Evolutionary conservation across 2,797 vertebrate species (phyloP), one percentile per base, ranked within the genome.

Genomic region (Oreortyx pictus): DNA sequence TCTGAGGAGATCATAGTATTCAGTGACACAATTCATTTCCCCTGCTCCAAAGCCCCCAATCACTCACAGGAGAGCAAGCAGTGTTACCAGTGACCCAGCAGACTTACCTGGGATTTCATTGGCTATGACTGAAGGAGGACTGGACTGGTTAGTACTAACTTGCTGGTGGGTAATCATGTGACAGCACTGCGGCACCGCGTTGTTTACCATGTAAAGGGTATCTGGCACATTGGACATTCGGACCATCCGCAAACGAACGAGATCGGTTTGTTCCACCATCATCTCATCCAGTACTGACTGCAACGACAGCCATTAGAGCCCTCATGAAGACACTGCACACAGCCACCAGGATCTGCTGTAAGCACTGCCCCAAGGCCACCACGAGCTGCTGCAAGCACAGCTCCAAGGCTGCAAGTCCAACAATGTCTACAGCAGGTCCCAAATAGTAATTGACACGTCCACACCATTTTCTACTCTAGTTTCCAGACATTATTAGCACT

Each of bases 211-310:
- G 97, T 99, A 99, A 27, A 99, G 98, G 0, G 99, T 99, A 97
- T 99, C 99, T 2, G 99, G 99, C 61, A 99, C 99, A 1, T 99
- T 99, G 95, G 99, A 99, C 99, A 99, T 99, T 41, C 99, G 98
- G 62, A 99, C 99, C 97, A 99, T 98, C n/a, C 99, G 98, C 95
- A 99, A 96, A 39, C 99, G 98, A 80, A 99, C 99, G 4, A 99
- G 97, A 92, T 99, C 99, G 0, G 99, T 99, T 84, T 99, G 99
- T 92, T 99, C 99, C 96, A 99, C 99, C 99, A 99, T 99, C 98
- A 99, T 99, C 97, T 99, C 99, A 60, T 99, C 99, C 56, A 99
- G 98, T 59, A 99, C 98, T 1, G 98, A 98, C 99, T 99, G 95
- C 90, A 97, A 97, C 27, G 84, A 96, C 50, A 96, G 91, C 41